Evolutionary conservation across 2,113 vertebrate genomes (phyloP), one percentile per base, ranked within the genome.

Genomic region (Eubucco bourcierii): DNA sequence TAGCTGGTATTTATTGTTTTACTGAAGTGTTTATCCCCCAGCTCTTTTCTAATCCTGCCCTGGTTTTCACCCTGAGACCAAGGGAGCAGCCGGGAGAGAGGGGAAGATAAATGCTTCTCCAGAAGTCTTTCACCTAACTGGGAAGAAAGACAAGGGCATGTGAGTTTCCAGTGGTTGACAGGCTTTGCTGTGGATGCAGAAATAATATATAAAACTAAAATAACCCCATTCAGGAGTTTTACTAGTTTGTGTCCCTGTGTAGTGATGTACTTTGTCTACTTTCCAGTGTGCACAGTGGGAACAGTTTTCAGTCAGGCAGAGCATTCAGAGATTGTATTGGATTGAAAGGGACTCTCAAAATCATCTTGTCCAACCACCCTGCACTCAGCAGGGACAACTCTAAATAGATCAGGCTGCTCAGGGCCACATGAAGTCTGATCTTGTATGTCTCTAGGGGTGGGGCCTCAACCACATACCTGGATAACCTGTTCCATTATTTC

Each of bases 1-100:
- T 89, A 70, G 46, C 67, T 93, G 87, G 84, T 93, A 90, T 96
- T 95, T 96, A 92, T 94, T 94, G 81, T 95, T 94, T 92, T 84
- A 96, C 67, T 1, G 3, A 80, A 80, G 46, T 87, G 81, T 87
- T 96, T 95, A 89, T 88, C 58, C 89, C 39, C 29, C 39, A 80
- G 60, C 81, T 90, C 47, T 90, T 81, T 84, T 77, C 90, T 93
- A 87, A 88, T 87, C 56, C 53, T 94, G 84, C 73, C 78, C 91
- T 5, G 23, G 25, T 92, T 95, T 96, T 92, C 80, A 95, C 88
- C 90, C 82, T 66, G 71, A 82, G 83, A 74, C 28, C 13, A n/a
- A 19, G 50, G 60, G 64, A 66, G 46, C 28, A 56, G 27, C 3
- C 4, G 6, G 46, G 24, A 73, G 72, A 71, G 47, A 72, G 18